Base-by-base conservation (phyloP, 2,888 invertebrate species). In the Aspidiotus destructor region DNA sequence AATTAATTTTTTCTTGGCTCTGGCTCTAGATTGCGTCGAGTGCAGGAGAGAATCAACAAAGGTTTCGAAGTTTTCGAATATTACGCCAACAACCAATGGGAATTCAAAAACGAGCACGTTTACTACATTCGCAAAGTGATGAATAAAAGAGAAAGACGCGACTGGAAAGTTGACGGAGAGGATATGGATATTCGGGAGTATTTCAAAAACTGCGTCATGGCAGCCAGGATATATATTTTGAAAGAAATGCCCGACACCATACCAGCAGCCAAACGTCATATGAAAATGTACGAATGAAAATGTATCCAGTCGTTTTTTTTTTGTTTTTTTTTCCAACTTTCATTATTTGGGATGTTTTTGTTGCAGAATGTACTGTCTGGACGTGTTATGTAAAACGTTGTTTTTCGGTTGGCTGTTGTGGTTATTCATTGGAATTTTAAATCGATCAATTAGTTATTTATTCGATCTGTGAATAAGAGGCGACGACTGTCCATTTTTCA, bases 21-120 rank as follows among this genome's bases (percentile, higher is more conserved):
- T 28, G 28, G 5, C 76, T 79, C 0, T 76, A 93, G 92, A 41
- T 80, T 93, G 75, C 86, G 89, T 75, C 84, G 86, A 62, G 87
- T 92, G 1, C 93, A 93, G 73, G 85, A 86, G 69, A 85, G 90
- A 60, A 88, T 95, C 73, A 83, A 83, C 72, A 90, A 91, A 79
- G 90, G 93, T 0, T 89, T 92, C 75, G 89, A 90, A 74, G 88
- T 90, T 0, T 88, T 95, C 75, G 90, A 92, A 75, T 94, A 92
- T 76, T 95, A 95, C 78, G 92, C 93, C 0, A 90, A 88, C 76
- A 89, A 90, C 75, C 90, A 92, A 71, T 95, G 95, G 94, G 87
- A 88, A 75, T 92, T 92, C 77, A 85, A 85, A 58, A 90, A 89
- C 17, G 82, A 85, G 62, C 83, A 84, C 71, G 82, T 86, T 0